Evolutionary conservation across 2,113 vertebrate species (phyloP), one percentile per base, ranked within the genome.

Genomic region (Pseudorectes ferrugineus): DNA sequence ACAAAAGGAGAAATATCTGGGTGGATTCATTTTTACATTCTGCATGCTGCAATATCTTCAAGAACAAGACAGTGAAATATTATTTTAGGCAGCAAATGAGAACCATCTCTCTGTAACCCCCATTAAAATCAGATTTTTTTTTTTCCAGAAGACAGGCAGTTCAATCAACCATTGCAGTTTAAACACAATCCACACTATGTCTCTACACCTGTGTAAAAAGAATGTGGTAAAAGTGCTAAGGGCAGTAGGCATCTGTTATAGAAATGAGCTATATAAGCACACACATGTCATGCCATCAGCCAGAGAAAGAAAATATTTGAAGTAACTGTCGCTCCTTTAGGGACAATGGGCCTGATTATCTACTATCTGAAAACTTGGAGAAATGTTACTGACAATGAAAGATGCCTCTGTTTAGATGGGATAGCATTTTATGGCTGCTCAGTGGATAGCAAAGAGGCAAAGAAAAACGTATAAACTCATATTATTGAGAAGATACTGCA

Each of bases 11-110:
- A 5, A 93, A 77, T 83, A 96, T 16, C 55, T 65, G 67, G 19
- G 35, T 67, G 89, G 40, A 79, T 88, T 72, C 3, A 66, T 89
- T 95, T 92, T 78, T 48, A 85, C 68, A 85, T 95, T 96, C 51
- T 88, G 10, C 43, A 35, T 93, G 61, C 61, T 94, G 49, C 89
- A 85, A 33, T 66, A 92, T 87, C 83, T 91, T 29, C 87, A 84
- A 76, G 58, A 92, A 95, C 28, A 97, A 88, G 74, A 51, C 21
- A 88, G 65, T 79, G 45, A 75, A 95, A 80, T 85, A 95, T 74
- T 95, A 91, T 94, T 88, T 94, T 91, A 92, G 54, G 36, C 82
- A 93, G 65, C 15, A 94, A 89, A 86, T 79, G 52, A 96, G 67
- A 94, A 88, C 12, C 23, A 84, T 77, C 40, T 62, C 9, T 43